A percentile compares a stretch with the other conserved stretches of the same genome.
Evolutionary conservation across 2,113 vertebrate species (phyloP).

Genomic region (Morone chrysops): DNA sequence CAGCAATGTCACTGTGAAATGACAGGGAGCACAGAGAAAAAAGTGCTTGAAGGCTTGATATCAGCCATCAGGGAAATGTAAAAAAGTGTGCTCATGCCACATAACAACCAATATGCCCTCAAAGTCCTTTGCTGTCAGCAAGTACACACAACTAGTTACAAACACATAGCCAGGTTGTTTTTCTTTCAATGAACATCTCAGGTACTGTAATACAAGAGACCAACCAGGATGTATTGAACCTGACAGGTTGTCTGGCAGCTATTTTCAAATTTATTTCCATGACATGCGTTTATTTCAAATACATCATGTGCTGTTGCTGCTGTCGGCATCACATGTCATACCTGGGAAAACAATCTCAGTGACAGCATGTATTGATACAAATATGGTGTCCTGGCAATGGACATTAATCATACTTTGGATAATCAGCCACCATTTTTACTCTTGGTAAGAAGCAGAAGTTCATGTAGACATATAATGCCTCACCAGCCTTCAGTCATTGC

Average conservation of each 20-base stretch:
- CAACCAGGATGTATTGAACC: constrained; percentile 64
- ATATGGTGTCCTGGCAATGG: constrained; percentile 61
- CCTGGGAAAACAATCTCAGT: constrained; percentile 33
- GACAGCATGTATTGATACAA: constrained; percentile 71
- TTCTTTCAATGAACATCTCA: constrained; percentile 64
- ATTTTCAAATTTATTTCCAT: constrained; percentile 79
- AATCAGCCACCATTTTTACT: constrained; percentile 55
- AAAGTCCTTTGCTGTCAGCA: constrained; percentile 74
- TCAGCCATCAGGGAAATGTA: constrained; percentile 53
- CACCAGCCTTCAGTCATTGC: constrained; percentile 13
- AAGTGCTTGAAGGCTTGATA: constrained; percentile 41
- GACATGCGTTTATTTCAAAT: constrained; percentile 80
- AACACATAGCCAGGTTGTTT: constrained; percentile 50
- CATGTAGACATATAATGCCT: constrained; percentile 41
- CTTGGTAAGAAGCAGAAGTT: constrained; percentile 20
- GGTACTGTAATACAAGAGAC: constrained; percentile 60
- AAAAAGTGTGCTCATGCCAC: constrained; percentile 29
- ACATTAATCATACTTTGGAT: constrained; percentile 80
- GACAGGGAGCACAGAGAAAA: constrained; percentile 49
- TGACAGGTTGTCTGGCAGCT: constrained; percentile 77
- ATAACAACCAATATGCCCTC: constrained; percentile 60
- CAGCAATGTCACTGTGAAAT: constrained; percentile 36
- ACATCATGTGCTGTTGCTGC: constrained; percentile 68
- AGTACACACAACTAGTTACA: constrained; percentile 42
- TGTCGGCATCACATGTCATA: constrained; percentile 50